phyloP scores from a whole-genome alignment of 2,113 vertebrate genomes.

The Furnarius figulus region DNA sequence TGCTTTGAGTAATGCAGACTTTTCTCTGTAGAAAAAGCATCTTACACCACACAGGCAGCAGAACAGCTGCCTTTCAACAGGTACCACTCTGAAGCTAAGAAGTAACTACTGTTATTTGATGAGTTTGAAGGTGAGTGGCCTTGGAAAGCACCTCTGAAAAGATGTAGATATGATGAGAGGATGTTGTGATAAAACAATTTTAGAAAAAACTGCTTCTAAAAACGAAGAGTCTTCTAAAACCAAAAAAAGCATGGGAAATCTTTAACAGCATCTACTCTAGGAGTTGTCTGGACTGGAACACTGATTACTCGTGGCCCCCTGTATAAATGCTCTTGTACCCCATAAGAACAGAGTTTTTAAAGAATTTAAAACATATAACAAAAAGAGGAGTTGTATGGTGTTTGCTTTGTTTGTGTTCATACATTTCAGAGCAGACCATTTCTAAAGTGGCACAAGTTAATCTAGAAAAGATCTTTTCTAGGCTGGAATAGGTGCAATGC shows the following conservation, averaged over 20 bases:
- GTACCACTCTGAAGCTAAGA: neutral
- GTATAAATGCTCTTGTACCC: neutral
- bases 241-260: neutral
- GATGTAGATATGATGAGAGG: neutral
- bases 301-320: neutral
- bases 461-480: neutral
- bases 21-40: neutral
- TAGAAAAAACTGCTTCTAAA: neutral
- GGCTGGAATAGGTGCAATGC: neutral
- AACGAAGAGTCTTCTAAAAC: neutral
- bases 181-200: neutral
- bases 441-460: neutral
- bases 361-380: neutral
- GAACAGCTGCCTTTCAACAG: neutral
- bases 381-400: neutral
- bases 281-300: neutral
- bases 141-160: neutral
- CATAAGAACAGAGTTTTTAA: neutral
- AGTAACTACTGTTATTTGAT: neutral
- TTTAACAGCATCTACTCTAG: neutral
- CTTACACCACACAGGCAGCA: neutral
- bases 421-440: neutral
- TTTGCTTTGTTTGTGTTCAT: neutral
- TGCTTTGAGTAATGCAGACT: neutral
- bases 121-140: neutral